Evolutionary conservation across 2,113 vertebrate genomes (phyloP), one percentile per base, ranked within the genome.

Genomic region (Bufo bufo): DNA sequence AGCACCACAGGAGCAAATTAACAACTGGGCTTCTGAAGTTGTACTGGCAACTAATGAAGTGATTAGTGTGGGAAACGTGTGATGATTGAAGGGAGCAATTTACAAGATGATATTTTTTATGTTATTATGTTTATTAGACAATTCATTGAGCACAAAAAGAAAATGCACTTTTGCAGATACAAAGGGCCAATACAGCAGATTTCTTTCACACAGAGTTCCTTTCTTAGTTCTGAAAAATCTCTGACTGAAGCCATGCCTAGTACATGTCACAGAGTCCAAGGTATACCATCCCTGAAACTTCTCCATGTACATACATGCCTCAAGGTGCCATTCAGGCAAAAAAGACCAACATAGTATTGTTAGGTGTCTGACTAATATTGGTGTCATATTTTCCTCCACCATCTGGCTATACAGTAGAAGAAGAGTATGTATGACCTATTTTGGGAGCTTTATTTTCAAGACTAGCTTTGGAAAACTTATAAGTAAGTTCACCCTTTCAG

Each of bases 31-130:
- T 84, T 16, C 11, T 54, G 16, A 33, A 52, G 65, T 23, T 83
- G 81, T 83, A 69, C 82, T 50, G 81, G 14, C 81, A 83, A 23
- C 45, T 50, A 54, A 84, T 84, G 63, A 17, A 84, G 82, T 71
- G 47, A 84, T 69, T 71, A 84, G 63, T 54, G 65, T 14, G 7
- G 63, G 63, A 69, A 23, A 54, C 50, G 63, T 47, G 49, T 69
- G 65, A 71, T 71, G 49, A 71, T 14, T 14, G 10, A 52, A 49
- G 65, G 54, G n/a, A 66, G 49, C n/a, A 16, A 43, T 69, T 84
- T 71, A 33, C 65, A 52, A 84, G 63, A 19, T 69, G 49, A 23
- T 33, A 69, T 82, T 84, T 84, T 4, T 4, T 49, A 69, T 50
- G 20, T 14, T 52, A 52, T 43, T 83, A 63, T 63, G 56, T 45